Evolutionary conservation across 2,113 vertebrate species (phyloP), one percentile per base, ranked within the genome.

Genomic region (Bombycilla garrulus): DNA sequence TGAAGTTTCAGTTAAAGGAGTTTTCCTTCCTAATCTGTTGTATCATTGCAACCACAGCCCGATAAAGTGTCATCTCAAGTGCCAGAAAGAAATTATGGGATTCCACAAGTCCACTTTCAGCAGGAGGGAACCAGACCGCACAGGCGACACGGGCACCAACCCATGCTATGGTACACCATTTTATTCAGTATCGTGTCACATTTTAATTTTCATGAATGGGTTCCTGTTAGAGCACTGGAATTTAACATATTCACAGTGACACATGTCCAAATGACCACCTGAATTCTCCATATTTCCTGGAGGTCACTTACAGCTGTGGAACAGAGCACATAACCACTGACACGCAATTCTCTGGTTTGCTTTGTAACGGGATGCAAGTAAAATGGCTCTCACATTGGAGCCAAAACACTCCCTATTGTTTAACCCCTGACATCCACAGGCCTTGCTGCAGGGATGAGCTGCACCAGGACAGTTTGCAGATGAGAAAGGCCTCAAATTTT

Each of bases 91-190:
- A 92, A 81, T 8, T 2, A 51, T 18, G 11, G 24, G 47, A 81
- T 44, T 65, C n/a, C 20, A 44, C 35, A 60, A 21, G 31, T 45
- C 15, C 4, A 5, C 15, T 61, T 69, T 47, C 2, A 2, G n/a
- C 15, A 71, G 15, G 11, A 72, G 4, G 4, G 42, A 79, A 69
- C 12, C 0, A 2, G n/a, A 51, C 61, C 84, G 64, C 28, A 77
- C 42, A 82, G 36, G 35, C 1, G 3, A 40, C 21, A 19, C 12
- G 54, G 19, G 18, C 51, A 54, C 26, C 56, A 86, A 33, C 2
- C 15, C 15, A 61, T 0, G 0, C 0, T 1, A 10, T n/a, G 6
- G 13, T 21, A 9, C 8, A 53, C 8, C 11, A 11, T 61, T 77
- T 57, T 33, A 67, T 66, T 78, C 33, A 62, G 10, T 23, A 60